Percentiles rank a stretch among this genome's conserved stretches.
phyloP scores from a whole-genome alignment of 2,113 vertebrate species.

The Pontoporia blainvillei region DNA sequence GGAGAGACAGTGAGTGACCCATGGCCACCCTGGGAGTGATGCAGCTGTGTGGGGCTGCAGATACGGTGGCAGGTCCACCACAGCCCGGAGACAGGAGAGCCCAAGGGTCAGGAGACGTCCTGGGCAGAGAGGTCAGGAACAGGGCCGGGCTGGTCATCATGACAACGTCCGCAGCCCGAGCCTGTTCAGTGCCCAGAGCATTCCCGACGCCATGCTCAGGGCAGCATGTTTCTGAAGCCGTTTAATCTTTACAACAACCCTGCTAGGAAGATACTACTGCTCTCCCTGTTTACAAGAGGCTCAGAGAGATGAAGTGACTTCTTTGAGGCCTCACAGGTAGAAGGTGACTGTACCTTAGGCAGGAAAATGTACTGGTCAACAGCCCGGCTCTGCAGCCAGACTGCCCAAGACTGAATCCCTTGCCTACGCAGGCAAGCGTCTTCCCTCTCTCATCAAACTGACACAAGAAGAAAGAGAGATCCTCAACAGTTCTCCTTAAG shows the following conservation, averaged over 20 bases:
- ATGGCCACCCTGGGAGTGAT: rapidly evolving
- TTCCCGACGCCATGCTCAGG: rapidly evolving
- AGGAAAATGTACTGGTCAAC: neutral
- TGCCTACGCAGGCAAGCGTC: rapidly evolving
- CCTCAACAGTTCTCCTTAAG: neutral
- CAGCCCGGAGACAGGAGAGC: neutral
- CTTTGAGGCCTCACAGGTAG: neutral
- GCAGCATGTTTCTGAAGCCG: neutral
- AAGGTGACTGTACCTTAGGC: neutral
- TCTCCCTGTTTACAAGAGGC: neutral
- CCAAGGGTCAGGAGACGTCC: neutral
- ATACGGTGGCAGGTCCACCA: neutral
- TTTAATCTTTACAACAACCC: no score
- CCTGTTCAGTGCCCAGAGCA: no score
- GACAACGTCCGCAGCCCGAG: rapidly evolving
- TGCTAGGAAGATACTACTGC: neutral
- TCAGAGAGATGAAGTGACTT: neutral
- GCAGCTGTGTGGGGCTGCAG: neutral
- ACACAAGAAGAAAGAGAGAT: neutral
- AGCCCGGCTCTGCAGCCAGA: neutral
- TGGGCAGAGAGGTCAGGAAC: neutral
- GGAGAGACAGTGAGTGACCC: conserved; percentile 52
- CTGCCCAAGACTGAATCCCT: neutral
- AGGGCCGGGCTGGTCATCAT: rapidly evolving
- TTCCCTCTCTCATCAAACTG: neutral